Conservation (phyloP, 2,113 vertebrate genomes). For the Heliornis fulica region DNA sequence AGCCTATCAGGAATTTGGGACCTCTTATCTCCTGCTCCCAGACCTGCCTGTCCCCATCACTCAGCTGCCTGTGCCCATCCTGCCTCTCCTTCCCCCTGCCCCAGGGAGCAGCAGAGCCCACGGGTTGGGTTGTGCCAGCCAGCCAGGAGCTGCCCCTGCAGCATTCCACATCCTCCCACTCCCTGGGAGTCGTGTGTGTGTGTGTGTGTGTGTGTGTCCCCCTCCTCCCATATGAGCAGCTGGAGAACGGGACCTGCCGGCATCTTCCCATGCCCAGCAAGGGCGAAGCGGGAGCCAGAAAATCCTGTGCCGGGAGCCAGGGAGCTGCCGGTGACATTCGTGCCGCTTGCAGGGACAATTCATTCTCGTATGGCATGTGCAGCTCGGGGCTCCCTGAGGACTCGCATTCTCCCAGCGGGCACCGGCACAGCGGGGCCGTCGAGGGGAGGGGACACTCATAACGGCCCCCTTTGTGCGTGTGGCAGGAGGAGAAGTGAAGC, state of each 20-base stretch:
- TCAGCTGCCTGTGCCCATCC: background rate
- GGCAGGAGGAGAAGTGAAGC: slow-evolving; percentile 26
- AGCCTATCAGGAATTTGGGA: fast-evolving
- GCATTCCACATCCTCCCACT: background rate
- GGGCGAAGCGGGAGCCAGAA: background rate
- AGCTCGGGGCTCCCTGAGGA: slow-evolving; percentile 36
- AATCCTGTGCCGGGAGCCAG: background rate
- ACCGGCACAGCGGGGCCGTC: background rate
- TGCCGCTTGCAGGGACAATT: background rate
- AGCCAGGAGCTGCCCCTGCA: background rate
- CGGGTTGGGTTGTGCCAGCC: background rate
- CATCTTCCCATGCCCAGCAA: background rate
- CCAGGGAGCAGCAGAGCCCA: fast-evolving
- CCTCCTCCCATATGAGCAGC: no score
- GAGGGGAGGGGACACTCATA: background rate
- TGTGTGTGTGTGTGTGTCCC: no score
- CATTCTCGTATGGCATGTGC: background rate
- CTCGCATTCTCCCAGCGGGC: background rate
- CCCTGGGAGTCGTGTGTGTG: no score
- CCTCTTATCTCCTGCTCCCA: fast-evolving
- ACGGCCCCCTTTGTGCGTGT: slow-evolving; percentile 38
- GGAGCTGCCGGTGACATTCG: background rate
- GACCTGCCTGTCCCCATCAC: background rate
- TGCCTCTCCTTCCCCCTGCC: background rate
- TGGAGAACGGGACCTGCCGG: background rate